Conservation (phyloP, 2,113 vertebrate species). For the Neoarius graeffei region DNA sequence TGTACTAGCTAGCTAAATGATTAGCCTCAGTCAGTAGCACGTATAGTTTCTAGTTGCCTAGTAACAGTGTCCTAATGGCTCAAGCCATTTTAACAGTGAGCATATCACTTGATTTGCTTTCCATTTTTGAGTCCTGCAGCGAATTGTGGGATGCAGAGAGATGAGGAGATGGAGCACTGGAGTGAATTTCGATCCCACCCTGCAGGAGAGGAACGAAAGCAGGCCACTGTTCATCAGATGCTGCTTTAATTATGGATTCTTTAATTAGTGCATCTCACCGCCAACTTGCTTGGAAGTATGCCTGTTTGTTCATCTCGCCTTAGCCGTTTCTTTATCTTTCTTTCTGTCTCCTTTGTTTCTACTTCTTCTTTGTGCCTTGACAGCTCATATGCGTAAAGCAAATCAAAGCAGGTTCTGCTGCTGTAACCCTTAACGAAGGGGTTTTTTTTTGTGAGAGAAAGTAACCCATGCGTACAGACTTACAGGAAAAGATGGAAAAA, state of each 20-base stretch:
- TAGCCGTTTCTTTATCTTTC: background rate
- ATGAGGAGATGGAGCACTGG: background rate
- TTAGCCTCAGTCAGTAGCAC: background rate
- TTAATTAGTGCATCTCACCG: slow-evolving; percentile 71
- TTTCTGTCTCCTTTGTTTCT: background rate
- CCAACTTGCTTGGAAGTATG: slow-evolving; percentile 62
- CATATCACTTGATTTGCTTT: background rate
- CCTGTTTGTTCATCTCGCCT: slow-evolving; percentile 28
- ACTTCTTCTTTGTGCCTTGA: slow-evolving; percentile 55
- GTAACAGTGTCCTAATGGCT: background rate
- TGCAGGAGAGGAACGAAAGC: slow-evolving; percentile 43
- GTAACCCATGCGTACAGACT: slow-evolving; percentile 14
- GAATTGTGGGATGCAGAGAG: background rate
- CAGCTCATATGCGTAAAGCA: slow-evolving; percentile 65
- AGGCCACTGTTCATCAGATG: slow-evolving; percentile 64
- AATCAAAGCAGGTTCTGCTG: slow-evolving; percentile 63
- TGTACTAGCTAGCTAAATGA: slow-evolving; percentile 5
- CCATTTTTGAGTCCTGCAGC: background rate
- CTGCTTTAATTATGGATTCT: slow-evolving; percentile 70
- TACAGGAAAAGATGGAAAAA: background rate
- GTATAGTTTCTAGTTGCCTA: background rate
- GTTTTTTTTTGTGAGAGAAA: slow-evolving; percentile 22
- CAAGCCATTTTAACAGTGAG: background rate
- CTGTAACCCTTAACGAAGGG: slow-evolving; percentile 63
- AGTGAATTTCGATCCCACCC: background rate